Evolutionary conservation across 2,888 invertebrate species (phyloP), one percentile per base, ranked within the genome.

Genomic region (Steinernema hermaphroditum): DNA sequence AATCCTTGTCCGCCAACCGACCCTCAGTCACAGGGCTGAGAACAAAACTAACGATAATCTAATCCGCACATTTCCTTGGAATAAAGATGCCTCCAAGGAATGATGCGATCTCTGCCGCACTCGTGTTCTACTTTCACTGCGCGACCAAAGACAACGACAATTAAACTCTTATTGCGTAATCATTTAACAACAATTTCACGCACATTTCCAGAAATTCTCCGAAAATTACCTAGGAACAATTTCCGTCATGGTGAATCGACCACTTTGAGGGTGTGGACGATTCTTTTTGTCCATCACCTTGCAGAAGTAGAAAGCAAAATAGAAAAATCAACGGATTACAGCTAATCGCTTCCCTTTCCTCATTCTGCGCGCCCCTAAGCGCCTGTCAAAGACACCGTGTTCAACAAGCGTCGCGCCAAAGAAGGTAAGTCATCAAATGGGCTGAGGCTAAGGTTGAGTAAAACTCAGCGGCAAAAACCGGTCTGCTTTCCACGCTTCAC

Each of bases 61-160:
- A 46, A 46, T 46, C 46, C 46, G 22, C 46, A 16, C 46, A 46
- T 46, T 46, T 62, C 32, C 32, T 62, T 29, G 62, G 27, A 32
- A 62, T 29, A 16, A 41, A 46, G 46, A 46, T 19, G 46, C 46
- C 46, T 46, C 9, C 22, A 37, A 37, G 37, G 37, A 37, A 37
- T 12, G 37, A 37, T 37, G 37, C 37, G 37, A 37, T 37, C 37
- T 37, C 37, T 32, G 27, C 27, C 62, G 62, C 62, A 62, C 32
- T 32, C 34, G 62, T 62, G 62, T 62, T 62, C 62, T 32, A 62
- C 62, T 62, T 62, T 62, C 62, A 62, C 62, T 62, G 62, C 29
- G 46, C 46, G 62, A 29, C 29, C 62, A 62, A 62, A 62, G 27
- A 62, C 62, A 62, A 16, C 62, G 62, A 62, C 62, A 62, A 62